Conservation (phyloP, 2,113 vertebrate genomes). For the Polypterus bichir region DNA sequence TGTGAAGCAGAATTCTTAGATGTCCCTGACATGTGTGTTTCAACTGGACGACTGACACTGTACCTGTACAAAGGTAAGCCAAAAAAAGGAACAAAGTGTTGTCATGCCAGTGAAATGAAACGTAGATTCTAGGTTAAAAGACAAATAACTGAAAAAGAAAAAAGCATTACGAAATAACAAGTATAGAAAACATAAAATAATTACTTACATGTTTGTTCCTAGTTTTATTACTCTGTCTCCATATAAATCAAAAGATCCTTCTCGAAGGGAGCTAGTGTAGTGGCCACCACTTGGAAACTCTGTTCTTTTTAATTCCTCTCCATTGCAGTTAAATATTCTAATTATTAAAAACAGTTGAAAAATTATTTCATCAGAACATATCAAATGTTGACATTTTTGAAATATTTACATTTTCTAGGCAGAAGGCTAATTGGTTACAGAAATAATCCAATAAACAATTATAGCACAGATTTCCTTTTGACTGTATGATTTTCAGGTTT, state of each 20-base stretch:
- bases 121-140: too few relatives aligned
- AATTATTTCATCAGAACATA: not conserved
- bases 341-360: constrained; percentile 20
- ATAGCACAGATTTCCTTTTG: too few relatives aligned
- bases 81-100: not conserved
- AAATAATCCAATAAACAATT: too few relatives aligned
- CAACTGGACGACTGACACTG: constrained; percentile 72
- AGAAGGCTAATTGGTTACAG: not conserved
- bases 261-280: constrained; percentile 61
- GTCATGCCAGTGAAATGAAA: too few relatives aligned
- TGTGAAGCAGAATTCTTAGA: constrained; percentile 61
- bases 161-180: too few relatives aligned
- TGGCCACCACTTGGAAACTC: constrained; percentile 69
- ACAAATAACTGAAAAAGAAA: too few relatives aligned
- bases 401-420: not conserved
- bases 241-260: constrained; percentile 85
- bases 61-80: constrained; percentile 54
- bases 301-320: constrained; percentile 62
- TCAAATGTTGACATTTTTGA: not conserved
- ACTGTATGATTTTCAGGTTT: too few relatives aligned
- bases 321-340: constrained; percentile 70
- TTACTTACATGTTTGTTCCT: constrained; percentile 89
- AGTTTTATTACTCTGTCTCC: constrained; percentile 86
- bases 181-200: not conserved
- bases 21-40: constrained; percentile 73